phyloP scores from a whole-genome alignment of 1,140 invertebrate genomes.

The Cepaea nemoralis region DNA sequence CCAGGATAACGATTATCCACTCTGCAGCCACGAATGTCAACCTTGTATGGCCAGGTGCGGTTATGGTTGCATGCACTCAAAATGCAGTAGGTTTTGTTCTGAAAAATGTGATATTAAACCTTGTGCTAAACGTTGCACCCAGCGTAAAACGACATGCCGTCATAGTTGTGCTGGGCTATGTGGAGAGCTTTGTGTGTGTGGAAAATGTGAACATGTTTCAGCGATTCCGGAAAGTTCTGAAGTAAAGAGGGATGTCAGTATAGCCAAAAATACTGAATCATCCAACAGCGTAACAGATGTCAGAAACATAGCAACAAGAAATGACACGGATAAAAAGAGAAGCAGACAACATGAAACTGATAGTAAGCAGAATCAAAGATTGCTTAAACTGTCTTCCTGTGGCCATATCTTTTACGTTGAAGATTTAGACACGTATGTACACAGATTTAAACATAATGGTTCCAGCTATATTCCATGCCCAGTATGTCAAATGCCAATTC shows the following conservation, averaged over 20 bases:
- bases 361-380: neutral
- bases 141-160: slow-evolving; percentile 74
- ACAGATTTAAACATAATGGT: neutral
- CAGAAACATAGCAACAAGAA: too few species aligned
- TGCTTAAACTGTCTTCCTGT: neutral
- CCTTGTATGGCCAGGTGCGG: slow-evolving; percentile 74
- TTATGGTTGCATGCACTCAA: slow-evolving; percentile 74
- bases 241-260: too few species aligned
- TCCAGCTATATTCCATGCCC: slow-evolving; percentile 1
- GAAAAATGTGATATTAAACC: slow-evolving; percentile 75
- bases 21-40: slow-evolving; percentile 77
- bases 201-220: slow-evolving; percentile 18
- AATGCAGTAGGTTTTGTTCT: slow-evolving; percentile 75
- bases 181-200: slow-evolving; percentile 75
- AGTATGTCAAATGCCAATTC: neutral
- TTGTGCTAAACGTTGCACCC: slow-evolving; percentile 65
- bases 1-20: slow-evolving; percentile 47
- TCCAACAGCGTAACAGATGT: too few species aligned
- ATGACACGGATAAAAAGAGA: neutral
- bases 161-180: slow-evolving; percentile 78
- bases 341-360: too few species aligned
- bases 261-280: too few species aligned
- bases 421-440: neutral
- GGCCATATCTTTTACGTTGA: slow-evolving; percentile 16
- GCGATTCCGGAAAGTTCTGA: neutral